Evolutionary conservation across 2,113 vertebrate genomes (phyloP), one percentile per base, ranked within the genome.

Genomic region (Melanerpes aurifrons): DNA sequence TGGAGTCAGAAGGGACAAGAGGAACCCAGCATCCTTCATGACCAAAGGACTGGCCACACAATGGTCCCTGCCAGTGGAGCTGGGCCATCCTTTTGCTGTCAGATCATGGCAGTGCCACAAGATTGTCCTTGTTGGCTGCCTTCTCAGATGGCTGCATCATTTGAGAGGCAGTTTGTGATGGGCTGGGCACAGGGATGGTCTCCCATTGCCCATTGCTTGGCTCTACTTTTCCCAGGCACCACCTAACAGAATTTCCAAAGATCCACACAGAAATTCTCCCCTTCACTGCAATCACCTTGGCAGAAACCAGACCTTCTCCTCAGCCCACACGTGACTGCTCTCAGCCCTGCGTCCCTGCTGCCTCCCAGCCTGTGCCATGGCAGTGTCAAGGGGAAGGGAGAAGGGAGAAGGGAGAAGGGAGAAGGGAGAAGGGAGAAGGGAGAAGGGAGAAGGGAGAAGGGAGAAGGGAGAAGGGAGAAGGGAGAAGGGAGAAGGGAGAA

Each of bases 131-230:
- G 12, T 11, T 56, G 54, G 54, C 54, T 25, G 28, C 22, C 2
- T 26, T 15, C 26, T 7, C 25, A 6, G 14, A 26, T 28, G 25
- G 13, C 57, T 19, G 17, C 28, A 29, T 19, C 5, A 2, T 53
- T 16, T 56, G 54, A 32, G 54, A 37, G 29, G 26, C 2, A 6
- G 12, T 32, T 40, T 75, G 56, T 0, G 0, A 6, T 20, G 16
- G 31, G 29, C n/a, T 57, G 86, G 62, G 63, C 63, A 57, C 57
- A 45, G 76, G 71, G 15, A 69, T 7, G 3, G 43, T 45, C 5
- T 9, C 3, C 43, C 59, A 20, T 16, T 47, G 26, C 77, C 58
- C 57, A 37, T 48, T 32, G 29, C 2, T 20, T 15, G 8, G 37
- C 22, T 8, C 3, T 7, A 22, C 22, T 53, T 53, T 25, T 25